These are phyloP conservation scores for Morpho achilles DNA, from an alignment of 2,888 invertebrate genomes.

Conservation along the genomic window DNA sequence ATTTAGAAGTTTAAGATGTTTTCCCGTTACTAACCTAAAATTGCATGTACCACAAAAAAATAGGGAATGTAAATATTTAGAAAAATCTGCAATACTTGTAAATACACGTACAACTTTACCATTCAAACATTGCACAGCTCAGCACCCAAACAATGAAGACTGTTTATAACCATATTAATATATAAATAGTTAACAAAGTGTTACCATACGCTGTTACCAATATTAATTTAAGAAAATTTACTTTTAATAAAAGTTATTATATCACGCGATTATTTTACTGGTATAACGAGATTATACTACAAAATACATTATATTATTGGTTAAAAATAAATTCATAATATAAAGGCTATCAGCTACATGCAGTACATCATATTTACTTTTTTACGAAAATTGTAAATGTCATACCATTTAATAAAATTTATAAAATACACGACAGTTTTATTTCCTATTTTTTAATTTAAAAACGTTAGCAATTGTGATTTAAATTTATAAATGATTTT, in stretches of 20 bases:
- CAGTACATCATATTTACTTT: conserved; percentile 40
- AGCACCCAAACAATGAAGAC: conserved; percentile 49
- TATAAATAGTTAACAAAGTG: conserved; percentile 31
- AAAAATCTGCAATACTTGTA: conserved; percentile 49
- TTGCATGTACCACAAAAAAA: conserved; percentile 46
- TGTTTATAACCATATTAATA: conserved; percentile 48
- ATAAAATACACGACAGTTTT: conserved; percentile 47
- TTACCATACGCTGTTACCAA: conserved; percentile 53
- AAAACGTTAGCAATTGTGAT: too few relatives aligned
- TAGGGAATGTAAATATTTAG: conserved; percentile 55
- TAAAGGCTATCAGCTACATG: conserved; percentile 15
- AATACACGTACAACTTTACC: conserved; percentile 50
- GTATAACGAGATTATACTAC: conserved; percentile 5
- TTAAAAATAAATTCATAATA: conserved; percentile 4
- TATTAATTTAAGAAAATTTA: conserved; percentile 37
- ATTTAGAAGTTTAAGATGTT: conserved; percentile 24
- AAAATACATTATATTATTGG: conserved; percentile 4
- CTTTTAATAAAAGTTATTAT: conserved; percentile 27
- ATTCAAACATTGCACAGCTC: conserved; percentile 31
- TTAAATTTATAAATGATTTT: too few relatives aligned
- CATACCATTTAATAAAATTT: conserved; percentile 72
- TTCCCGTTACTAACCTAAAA: conserved; percentile 43
- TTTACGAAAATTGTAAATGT: conserved; percentile 65
- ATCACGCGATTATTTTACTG: conserved; percentile 2
- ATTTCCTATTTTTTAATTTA: conserved; percentile 36